Percentiles rank a stretch among this genome's conserved stretches.
Conservation (phyloP, 2,888 invertebrate species). For the Thera britannica region DNA sequence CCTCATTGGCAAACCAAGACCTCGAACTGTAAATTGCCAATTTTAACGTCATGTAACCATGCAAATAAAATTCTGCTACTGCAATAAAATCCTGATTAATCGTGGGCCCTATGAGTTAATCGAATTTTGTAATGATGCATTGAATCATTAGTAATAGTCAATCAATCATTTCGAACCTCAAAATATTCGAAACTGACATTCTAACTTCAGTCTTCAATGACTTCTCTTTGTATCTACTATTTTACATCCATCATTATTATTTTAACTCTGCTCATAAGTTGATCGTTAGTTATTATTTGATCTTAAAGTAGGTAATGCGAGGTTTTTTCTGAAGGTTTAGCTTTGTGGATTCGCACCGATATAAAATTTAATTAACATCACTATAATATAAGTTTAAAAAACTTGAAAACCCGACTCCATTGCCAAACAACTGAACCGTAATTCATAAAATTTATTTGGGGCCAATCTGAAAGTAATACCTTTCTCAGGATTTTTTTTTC, state of each 20-base stretch:
- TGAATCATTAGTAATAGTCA: background rate
- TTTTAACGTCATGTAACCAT: background rate
- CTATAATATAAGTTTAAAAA: too few species aligned
- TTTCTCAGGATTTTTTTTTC: too few species aligned
- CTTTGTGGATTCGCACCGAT: constrained; percentile 3
- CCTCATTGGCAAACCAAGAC: constrained; percentile 5
- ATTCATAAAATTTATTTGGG: too few species aligned
- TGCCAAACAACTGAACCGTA: too few species aligned
- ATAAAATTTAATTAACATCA: too few species aligned
- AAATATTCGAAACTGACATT: background rate
- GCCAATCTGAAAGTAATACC: too few species aligned
- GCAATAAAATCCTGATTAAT: too few species aligned
- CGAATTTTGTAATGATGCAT: too few species aligned
- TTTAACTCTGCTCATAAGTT: background rate
- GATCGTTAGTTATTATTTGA: background rate
- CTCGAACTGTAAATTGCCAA: constrained; percentile 2
- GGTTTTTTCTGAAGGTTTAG: constrained; percentile 38
- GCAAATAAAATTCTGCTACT: background rate
- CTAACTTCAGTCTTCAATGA: background rate
- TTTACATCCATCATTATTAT: background rate
- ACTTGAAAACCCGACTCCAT: too few species aligned
- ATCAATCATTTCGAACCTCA: background rate
- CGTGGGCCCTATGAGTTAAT: too few species aligned
- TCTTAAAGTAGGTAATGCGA: constrained; percentile 41
- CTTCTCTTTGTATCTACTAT: background rate